Evolutionary conservation across 2,113 vertebrate species (phyloP).

Genomic region (Passer domesticus): DNA sequence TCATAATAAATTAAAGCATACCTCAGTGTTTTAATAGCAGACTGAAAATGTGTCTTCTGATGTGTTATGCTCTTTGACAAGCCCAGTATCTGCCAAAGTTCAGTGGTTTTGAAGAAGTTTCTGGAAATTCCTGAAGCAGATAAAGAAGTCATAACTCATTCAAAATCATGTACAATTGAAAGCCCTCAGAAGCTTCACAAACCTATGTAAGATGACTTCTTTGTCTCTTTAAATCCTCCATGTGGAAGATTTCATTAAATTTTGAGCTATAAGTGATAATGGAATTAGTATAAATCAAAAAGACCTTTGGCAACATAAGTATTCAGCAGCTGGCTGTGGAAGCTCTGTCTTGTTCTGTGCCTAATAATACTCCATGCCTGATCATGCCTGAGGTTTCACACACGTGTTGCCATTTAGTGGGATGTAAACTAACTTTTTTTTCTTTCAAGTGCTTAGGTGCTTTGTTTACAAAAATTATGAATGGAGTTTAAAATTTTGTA

Average conservation of each 20-base stretch:
- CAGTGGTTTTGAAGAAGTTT: not conserved
- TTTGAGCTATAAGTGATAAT: not conserved
- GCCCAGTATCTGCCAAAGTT: not conserved
- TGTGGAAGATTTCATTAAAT: not conserved
- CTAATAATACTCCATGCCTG: conserved; percentile 21
- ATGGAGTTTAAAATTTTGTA: conserved; percentile 32
- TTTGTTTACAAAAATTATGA: conserved; percentile 53
- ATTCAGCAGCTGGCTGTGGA: conserved; percentile 36
- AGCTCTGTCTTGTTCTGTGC: conserved; percentile 36
- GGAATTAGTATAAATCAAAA: not conserved
- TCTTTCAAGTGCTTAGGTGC: conserved; percentile 42
- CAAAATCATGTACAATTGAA: not conserved
- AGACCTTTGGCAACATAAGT: not conserved
- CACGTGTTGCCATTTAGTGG: conserved; percentile 26
- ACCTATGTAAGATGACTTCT: not conserved
- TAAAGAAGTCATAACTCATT: not conserved
- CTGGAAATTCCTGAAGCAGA: not conserved
- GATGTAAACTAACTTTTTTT: conserved; percentile 58
- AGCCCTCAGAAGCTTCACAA: not conserved
- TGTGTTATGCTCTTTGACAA: not conserved
- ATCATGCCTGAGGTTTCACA: conserved; percentile 39
- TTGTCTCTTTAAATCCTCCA: conserved; percentile 10
- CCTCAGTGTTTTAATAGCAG: not conserved
- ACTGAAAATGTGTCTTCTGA: not conserved
- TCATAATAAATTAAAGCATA: not conserved